Evolutionary conservation across 2,797 vertebrate species (phyloP), one percentile per base, ranked within the genome.

Genomic region (Pygocentrus nattereri): DNA sequence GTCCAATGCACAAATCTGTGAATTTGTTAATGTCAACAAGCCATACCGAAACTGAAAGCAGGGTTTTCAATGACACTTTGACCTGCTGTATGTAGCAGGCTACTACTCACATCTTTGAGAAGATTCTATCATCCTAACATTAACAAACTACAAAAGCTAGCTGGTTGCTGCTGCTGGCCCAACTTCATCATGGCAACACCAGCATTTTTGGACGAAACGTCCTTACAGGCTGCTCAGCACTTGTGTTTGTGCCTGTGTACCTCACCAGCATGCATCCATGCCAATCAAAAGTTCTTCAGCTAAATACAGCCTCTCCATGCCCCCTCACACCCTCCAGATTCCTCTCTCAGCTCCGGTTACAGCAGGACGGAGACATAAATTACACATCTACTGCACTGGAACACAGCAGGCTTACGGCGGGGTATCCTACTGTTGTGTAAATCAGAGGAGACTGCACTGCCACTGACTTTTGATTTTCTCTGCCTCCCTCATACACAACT

Each of bases 251-350:
- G 25, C 27, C 44, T 18, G 59, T n/a, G 41, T 8, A 74, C 68
- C 68, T 71, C 68, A 15, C 44, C 54, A 74, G 78, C 90, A 93
- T 88, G 86, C 90, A 83, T 88, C 77, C 77, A 67, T 88, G 90
- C 86, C 91, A 90, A 90, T 91, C 92, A 92, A 87, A 92, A 77
- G 85, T 89, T 89, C 84, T 72, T 13, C 80, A 75, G 92, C 93
- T 95, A 95, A 92, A 94, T 92, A 50, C 69, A 85, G 91, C 92
- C 86, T 80, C 87, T 81, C 84, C 76, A 85, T 90, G 92, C 91
- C 88, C 88, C 85, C 59, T 31, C 72, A 86, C 85, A 88, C 90
- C 86, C 85, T 85, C 74, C 80, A 71, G 90, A 92, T 92, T 87
- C 88, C 89, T 70, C 64, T 59, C 18, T 31, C 78, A 54, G 91